phyloP scores from a whole-genome alignment of 2,113 vertebrate genomes.

The Potamarius usumacintae region DNA sequence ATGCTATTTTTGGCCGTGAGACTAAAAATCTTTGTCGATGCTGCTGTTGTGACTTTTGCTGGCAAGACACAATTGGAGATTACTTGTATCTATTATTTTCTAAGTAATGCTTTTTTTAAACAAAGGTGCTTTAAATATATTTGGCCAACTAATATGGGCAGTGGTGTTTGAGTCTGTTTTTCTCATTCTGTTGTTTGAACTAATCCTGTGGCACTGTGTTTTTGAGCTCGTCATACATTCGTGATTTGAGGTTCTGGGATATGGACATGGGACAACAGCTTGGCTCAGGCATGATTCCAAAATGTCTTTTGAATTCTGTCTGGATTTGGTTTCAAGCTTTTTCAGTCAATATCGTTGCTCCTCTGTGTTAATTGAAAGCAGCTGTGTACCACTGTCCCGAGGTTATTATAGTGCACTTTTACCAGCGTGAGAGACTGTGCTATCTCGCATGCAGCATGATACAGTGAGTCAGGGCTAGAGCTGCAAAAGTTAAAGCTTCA shows the following conservation, averaged over 20 bases:
- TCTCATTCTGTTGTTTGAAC: neutral
- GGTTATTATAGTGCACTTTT: conserved; percentile 71
- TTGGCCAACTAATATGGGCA: neutral
- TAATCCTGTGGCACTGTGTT: neutral
- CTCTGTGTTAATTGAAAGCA: conserved; percentile 75
- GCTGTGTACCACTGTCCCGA: conserved; percentile 64
- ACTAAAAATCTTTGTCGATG: neutral
- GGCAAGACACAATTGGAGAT: neutral
- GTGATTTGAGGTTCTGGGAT: conserved; percentile 30
- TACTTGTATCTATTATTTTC: neutral
- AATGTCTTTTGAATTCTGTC: conserved; percentile 48
- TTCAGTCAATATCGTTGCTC: conserved; percentile 46
- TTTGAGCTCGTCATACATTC: conserved; percentile 4
- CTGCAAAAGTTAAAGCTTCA: neutral
- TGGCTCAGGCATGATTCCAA: conserved; percentile 43
- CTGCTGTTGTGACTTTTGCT: neutral
- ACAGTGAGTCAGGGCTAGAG: conserved; percentile 21
- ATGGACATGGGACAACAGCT: conserved; percentile 52
- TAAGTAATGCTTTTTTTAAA: neutral
- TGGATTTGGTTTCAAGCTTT: conserved; percentile 43
- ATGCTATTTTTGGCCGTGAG: neutral
- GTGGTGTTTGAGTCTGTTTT: neutral
- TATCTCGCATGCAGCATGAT: conserved; percentile 51
- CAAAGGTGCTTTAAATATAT: neutral
- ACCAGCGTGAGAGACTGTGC: conserved; percentile 53